Percentiles rank a stretch among this genome's conserved stretches.
These are phyloP conservation scores for Prosopocoilus inquinatus DNA, from an alignment of 2,888 invertebrate species.

Conservation along the genomic window DNA sequence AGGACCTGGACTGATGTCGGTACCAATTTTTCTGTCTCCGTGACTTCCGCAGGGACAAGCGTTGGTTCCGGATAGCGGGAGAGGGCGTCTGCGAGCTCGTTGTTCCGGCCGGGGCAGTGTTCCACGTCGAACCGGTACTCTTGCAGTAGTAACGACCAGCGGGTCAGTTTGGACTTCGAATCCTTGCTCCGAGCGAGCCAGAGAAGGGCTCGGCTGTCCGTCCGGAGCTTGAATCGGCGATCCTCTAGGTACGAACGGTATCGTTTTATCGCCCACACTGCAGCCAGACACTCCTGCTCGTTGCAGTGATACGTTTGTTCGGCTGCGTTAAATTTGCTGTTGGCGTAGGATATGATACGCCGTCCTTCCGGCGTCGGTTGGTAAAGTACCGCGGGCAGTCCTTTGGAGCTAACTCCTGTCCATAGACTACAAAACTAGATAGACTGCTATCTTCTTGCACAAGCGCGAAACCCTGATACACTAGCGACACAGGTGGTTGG, in stretches of 20 bases:
- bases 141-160: background rate
- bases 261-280: conserved; percentile 29
- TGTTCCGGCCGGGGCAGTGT: conserved; percentile 19
- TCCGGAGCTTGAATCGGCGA: conserved; percentile 20
- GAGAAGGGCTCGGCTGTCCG: background rate
- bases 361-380: background rate
- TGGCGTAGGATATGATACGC: too few relatives aligned
- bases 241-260: conserved; percentile 30
- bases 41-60: background rate
- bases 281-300: conserved; percentile 17
- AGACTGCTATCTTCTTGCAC: too few relatives aligned
- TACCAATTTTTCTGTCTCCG: background rate
- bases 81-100: conserved; percentile 17
- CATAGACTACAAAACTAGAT: too few relatives aligned
- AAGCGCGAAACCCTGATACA: too few relatives aligned
- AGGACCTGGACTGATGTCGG: background rate
- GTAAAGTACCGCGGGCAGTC: background rate
- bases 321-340: background rate
- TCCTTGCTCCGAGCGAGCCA: background rate
- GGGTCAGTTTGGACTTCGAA: background rate
- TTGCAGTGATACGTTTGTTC: background rate
- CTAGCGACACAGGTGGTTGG: too few relatives aligned
- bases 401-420: background rate
- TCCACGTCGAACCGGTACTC: too few relatives aligned
- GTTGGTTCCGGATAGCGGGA: conserved; percentile 8